These are phyloP conservation scores for Holacanthella duospinosa DNA, from an alignment of 2,888 invertebrate genomes.

Conservation along the genomic window DNA sequence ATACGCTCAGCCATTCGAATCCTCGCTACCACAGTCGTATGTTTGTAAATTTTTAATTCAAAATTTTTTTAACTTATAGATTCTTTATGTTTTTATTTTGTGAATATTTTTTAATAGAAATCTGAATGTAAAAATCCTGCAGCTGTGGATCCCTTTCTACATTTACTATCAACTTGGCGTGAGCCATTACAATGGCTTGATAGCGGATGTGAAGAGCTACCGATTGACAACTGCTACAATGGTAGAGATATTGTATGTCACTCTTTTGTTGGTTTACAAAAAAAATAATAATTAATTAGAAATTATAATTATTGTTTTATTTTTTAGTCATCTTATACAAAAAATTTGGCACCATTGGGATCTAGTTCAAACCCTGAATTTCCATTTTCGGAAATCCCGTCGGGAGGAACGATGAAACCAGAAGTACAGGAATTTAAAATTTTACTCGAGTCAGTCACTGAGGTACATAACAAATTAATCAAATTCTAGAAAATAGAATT, in stretches of 20 bases:
- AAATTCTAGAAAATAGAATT: background rate
- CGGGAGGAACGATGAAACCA: background rate
- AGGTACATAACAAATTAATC: background rate
- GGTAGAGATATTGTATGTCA: background rate
- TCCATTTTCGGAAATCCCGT: background rate
- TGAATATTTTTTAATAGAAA: background rate
- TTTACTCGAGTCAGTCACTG: background rate
- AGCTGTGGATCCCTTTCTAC: background rate
- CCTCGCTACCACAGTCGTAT: background rate
- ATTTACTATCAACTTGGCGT: background rate
- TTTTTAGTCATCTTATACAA: background rate
- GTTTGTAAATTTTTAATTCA: background rate
- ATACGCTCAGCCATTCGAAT: background rate
- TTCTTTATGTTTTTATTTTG: background rate
- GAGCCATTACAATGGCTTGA: background rate
- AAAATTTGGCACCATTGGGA: background rate
- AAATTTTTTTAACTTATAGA: background rate
- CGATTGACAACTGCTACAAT: background rate
- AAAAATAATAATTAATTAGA: background rate
- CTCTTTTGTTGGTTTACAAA: background rate
- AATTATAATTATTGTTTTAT: background rate
- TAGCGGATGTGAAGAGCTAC: background rate
- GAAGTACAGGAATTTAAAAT: background rate
- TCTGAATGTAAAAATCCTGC: background rate
- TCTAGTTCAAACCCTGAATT: background rate